Evolutionary conservation across 2,113 vertebrate genomes (phyloP).

Genomic region (Gyps fulvus): DNA sequence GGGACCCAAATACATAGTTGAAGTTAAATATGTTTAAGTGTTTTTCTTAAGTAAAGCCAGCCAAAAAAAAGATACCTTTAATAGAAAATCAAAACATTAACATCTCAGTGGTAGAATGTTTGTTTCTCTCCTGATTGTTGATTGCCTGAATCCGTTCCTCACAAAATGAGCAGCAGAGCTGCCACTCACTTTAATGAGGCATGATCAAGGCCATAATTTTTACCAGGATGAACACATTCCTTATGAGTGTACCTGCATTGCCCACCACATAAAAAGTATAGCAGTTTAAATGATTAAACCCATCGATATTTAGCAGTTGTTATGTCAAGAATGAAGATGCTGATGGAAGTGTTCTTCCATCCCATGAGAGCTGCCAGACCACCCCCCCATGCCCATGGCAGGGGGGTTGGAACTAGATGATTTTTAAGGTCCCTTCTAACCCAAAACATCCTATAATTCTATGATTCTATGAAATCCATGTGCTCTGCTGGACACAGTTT

Average conservation of each 20-base stretch:
- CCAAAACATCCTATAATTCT: too few species aligned
- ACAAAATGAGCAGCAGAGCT: neutral
- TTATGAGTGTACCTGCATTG: neutral
- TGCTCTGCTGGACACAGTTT: neutral
- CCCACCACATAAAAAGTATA: neutral
- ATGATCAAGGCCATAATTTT: neutral
- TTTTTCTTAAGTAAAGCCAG: neutral
- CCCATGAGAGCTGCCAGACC: neutral
- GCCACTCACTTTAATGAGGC: neutral
- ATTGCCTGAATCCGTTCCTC: neutral
- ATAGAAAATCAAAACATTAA: neutral
- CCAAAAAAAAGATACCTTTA: neutral
- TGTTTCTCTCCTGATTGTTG: neutral
- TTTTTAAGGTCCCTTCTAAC: too few species aligned
- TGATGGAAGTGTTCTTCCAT: neutral
- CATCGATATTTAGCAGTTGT: neutral
- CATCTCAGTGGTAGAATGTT: neutral
- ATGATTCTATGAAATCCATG: neutral
- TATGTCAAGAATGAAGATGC: neutral
- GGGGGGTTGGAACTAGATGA: too few species aligned
- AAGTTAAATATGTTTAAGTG: neutral
- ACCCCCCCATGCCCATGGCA: too few species aligned
- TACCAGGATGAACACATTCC: neutral
- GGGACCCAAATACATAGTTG: neutral
- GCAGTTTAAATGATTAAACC: neutral